Conservation (phyloP, 2,113 vertebrate species). For the Eleginops maclovinus region DNA sequence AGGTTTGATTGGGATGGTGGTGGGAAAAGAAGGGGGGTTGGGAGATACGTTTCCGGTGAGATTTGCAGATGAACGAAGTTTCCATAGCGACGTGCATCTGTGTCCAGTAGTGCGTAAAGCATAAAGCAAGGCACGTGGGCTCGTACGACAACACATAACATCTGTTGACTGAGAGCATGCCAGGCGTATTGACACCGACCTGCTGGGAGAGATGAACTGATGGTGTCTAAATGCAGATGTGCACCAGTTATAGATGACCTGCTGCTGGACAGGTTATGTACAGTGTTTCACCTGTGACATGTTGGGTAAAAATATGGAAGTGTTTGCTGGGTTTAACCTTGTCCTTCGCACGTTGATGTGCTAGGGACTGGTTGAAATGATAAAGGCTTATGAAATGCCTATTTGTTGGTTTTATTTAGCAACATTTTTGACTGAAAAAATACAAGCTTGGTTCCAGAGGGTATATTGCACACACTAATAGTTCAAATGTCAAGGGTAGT, state of each 20-base stretch:
- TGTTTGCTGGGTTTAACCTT: conserved; percentile 2
- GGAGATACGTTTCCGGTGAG: conserved; percentile 88
- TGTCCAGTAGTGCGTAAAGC: conserved; percentile 89
- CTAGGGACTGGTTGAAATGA: background rate
- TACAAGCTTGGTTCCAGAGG: background rate
- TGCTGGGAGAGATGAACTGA: conserved; percentile 87
- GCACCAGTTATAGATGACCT: conserved; percentile 83
- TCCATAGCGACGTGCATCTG: conserved; percentile 94
- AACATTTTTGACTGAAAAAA: background rate
- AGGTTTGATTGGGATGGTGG: conserved; percentile 93
- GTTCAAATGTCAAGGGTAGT: no score
- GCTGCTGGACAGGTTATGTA: conserved; percentile 78
- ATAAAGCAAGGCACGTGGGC: conserved; percentile 87
- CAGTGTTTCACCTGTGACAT: conserved; percentile 55
- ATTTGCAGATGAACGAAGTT: conserved; percentile 95
- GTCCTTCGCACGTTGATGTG: background rate
- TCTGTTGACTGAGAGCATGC: conserved; percentile 90
- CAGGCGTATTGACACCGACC: conserved; percentile 88
- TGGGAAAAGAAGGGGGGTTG: conserved; percentile 71
- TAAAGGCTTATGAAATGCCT: background rate
- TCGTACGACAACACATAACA: conserved; percentile 89
- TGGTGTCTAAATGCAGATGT: conserved; percentile 85
- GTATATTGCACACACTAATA: no score
- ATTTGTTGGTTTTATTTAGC: background rate
- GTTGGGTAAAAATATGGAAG: conserved; percentile 78